Evolutionary conservation across 1,140 invertebrate genomes (phyloP), one percentile per base, ranked within the genome.

Genomic region (Pogonomyrmex californicus): DNA sequence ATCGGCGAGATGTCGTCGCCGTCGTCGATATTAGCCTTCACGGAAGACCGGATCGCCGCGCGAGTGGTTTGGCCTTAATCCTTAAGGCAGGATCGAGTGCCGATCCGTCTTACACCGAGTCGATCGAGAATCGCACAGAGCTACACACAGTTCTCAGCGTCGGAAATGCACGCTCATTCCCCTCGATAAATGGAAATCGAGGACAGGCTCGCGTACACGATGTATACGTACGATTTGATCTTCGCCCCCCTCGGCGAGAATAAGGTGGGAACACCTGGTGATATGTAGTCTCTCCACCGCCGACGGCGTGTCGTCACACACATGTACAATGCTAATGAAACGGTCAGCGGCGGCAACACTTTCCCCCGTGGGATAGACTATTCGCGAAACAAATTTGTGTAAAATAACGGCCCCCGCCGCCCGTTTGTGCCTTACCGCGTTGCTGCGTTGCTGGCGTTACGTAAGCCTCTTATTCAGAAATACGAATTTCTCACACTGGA

Each of bases 401-500:
- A 73, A 78, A 87, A 73, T 54, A 87, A n/a, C 7, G 49, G 47
- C 36, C 54, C 47, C 17, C 17, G 38, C 7, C 33, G 1, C 9
- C n/a, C n/a, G 51, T 83, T 66, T 51, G 47, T 68, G 23, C 23
- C 17, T 68, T 68, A 68, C 41, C 47, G 23, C 47, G 6, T 65
- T 65, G 33, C 44, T 47, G 30, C 63, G 14, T 58, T 44, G 23
- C 23, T n/a, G n/a, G n/a, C 38, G 66, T 87, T 87, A 68, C 71
- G 51, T 77, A 87, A 86, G 62, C 30, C 44, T 62, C 83, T 76
- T 77, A 49, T 60, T 36, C 51, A 86, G 23, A n/a, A 77, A 41
- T 86, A 87, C 51, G 47, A 51, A 68, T 77, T 86, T 87, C 83
- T 77, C 86, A 68, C 63, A 77, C 14, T 77, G 14, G 73, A 86